Conservation (phyloP, 2,888 invertebrate species). For the Drosophila kambysellisi region DNA sequence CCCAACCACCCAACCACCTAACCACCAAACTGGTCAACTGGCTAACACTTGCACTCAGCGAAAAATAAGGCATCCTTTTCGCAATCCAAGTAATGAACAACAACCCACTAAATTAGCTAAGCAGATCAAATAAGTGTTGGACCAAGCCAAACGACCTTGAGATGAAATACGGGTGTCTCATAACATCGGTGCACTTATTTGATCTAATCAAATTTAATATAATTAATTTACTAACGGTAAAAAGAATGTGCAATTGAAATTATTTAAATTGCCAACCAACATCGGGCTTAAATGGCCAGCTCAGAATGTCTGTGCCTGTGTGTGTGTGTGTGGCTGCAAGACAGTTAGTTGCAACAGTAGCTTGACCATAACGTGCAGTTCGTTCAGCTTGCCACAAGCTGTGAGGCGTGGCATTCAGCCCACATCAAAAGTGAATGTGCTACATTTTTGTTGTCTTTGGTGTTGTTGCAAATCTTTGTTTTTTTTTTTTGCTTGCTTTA, state of each 20-base stretch:
- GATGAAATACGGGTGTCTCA: conserved; percentile 9
- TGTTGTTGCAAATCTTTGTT: conserved; percentile 52
- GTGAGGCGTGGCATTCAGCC: conserved; percentile 59
- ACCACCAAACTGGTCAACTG: conserved; percentile 2
- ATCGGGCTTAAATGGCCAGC: conserved; percentile 30
- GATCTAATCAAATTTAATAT: conserved; percentile 45
- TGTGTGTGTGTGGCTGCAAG: conserved; percentile 26
- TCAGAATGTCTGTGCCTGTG: conserved; percentile 39
- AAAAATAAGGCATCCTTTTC: background rate
- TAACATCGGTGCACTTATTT: conserved; percentile 1
- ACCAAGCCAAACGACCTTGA: conserved; percentile 58
- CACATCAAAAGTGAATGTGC: conserved; percentile 78
- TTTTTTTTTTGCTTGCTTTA: conserved; percentile 50
- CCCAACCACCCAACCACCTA: background rate
- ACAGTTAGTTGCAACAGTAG: conserved; percentile 55
- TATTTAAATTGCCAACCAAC: conserved; percentile 56
- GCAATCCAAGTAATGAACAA: background rate
- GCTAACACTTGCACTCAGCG: background rate
- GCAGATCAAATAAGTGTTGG: conserved; percentile 16
- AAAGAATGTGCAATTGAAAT: conserved; percentile 51
- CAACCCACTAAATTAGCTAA: conserved; percentile 50
- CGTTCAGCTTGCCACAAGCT: conserved; percentile 57
- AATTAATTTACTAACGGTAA: conserved; percentile 56
- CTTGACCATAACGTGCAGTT: conserved; percentile 33
- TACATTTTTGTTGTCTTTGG: conserved; percentile 34